Conservation (phyloP, 2,113 vertebrate genomes). For the Vimba vimba region DNA sequence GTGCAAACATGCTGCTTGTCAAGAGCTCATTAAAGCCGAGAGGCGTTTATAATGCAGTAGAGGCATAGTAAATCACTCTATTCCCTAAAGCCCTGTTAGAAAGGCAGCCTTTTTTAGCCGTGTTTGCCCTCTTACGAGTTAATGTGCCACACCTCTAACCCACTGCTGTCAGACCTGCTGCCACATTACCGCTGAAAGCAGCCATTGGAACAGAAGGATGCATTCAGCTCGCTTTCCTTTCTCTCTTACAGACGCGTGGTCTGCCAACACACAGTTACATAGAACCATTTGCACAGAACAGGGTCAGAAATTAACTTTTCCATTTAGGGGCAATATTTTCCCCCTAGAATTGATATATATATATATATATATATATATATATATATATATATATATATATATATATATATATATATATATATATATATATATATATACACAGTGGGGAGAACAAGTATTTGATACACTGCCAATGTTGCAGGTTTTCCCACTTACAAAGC, state of each 20-base stretch:
- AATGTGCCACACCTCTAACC: conserved; percentile 50
- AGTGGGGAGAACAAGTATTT: no score
- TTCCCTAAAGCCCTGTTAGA: conserved; percentile 61
- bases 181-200: conserved; percentile 38
- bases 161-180: conserved; percentile 46
- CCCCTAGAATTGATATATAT: no score
- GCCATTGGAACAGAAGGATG: conserved; percentile 45
- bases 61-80: conserved; percentile 75
- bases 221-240: conserved; percentile 36
- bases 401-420: no score
- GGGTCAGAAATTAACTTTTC: no score
- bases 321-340: no score
- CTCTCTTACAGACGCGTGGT: background rate
- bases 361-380: no score
- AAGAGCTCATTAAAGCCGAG: conserved; percentile 72
- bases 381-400: no score
- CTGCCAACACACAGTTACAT: conserved; percentile 9
- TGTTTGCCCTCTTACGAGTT: conserved; percentile 48
- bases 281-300: background rate
- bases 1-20: conserved; percentile 71
- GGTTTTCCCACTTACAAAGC: no score
- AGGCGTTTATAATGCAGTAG: conserved; percentile 70
- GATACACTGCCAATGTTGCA: no score
- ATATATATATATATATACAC: no score
- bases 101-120: conserved; percentile 56